Conservation (phyloP, 2,888 invertebrate species). For the Kryphioiulus occultus region DNA sequence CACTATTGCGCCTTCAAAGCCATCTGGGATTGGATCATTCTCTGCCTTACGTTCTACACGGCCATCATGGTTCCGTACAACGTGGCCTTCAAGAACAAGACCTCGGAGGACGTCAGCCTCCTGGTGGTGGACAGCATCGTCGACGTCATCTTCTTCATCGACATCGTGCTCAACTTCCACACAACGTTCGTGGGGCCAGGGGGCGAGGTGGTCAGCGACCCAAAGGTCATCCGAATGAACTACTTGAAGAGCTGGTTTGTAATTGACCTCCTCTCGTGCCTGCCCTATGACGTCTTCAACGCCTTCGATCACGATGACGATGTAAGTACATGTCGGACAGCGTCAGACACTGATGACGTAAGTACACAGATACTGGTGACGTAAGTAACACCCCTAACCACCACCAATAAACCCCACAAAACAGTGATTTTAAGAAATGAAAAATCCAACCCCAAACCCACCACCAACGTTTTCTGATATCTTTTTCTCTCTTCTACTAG, state of each 20-base stretch:
- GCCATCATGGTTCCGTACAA: conserved; percentile 99
- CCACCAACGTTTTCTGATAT: neutral
- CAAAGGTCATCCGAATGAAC: conserved; percentile 97
- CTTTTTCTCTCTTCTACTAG: neutral
- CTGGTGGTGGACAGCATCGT: conserved; percentile 96
- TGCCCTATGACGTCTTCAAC: conserved; percentile 99
- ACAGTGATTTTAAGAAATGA: neutral
- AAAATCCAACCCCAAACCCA: neutral
- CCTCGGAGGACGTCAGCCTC: conserved; percentile 92
- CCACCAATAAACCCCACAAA: neutral
- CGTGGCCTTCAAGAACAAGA: conserved; percentile 99
- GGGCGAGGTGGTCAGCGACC: conserved; percentile 92
- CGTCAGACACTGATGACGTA: conserved; percentile 52
- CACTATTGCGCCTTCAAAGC: conserved; percentile 99
- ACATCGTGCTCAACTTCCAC: conserved; percentile 99
- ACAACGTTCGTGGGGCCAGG: conserved; percentile 96
- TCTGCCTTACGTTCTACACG: conserved; percentile 99
- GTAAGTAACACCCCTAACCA: conserved; percentile 51
- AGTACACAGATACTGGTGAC: conserved; percentile 51
- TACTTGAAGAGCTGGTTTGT: conserved; percentile 99
- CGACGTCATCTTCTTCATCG: conserved; percentile 99
- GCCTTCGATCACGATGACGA: conserved; percentile 99
- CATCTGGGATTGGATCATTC: conserved; percentile 99
- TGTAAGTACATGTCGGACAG: conserved; percentile 57
- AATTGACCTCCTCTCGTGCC: conserved; percentile 97